Conservation (phyloP, 1,140 invertebrate species). For the Drosophila repleta region DNA sequence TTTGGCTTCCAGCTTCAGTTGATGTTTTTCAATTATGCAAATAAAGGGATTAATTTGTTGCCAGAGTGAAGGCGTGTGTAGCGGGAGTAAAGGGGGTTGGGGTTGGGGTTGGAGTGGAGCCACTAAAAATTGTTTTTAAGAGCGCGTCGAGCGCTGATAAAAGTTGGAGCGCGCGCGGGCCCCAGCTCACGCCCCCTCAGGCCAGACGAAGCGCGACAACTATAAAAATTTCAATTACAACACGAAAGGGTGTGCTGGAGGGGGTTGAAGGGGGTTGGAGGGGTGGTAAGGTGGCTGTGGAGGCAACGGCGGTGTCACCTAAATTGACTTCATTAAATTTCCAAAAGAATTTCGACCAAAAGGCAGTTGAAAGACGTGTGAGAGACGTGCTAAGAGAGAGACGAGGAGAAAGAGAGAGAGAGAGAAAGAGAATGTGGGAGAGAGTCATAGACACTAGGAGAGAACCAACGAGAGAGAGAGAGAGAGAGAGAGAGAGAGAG, state of each 20-base stretch:
- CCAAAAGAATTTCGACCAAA: slow-evolving; percentile 62
- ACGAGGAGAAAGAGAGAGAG: no score
- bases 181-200: slow-evolving; percentile 23
- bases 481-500: no score
- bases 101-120: neutral
- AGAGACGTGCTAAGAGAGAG: slow-evolving; percentile 15
- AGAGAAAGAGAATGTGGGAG: no score
- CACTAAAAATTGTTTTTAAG: slow-evolving; percentile 76
- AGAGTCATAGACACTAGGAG: no score
- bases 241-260: slow-evolving; percentile 18
- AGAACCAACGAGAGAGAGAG: neutral
- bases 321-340: slow-evolving; percentile 81
- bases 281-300: no score
- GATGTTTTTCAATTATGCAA: slow-evolving; percentile 82
- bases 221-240: slow-evolving; percentile 82
- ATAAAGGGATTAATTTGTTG: slow-evolving; percentile 82
- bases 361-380: slow-evolving; percentile 49
- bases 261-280: neutral
- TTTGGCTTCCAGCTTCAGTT: slow-evolving; percentile 68
- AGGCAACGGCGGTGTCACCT: neutral
- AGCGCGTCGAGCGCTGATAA: slow-evolving; percentile 67
- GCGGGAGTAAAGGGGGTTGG: neutral
- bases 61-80: slow-evolving; percentile 27
- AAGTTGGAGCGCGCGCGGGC: slow-evolving; percentile 35
- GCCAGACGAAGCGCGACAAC: slow-evolving; percentile 65